Evolutionary conservation across 2,888 invertebrate genomes (phyloP).

Genomic region (Drosophila mayaguana): DNA sequence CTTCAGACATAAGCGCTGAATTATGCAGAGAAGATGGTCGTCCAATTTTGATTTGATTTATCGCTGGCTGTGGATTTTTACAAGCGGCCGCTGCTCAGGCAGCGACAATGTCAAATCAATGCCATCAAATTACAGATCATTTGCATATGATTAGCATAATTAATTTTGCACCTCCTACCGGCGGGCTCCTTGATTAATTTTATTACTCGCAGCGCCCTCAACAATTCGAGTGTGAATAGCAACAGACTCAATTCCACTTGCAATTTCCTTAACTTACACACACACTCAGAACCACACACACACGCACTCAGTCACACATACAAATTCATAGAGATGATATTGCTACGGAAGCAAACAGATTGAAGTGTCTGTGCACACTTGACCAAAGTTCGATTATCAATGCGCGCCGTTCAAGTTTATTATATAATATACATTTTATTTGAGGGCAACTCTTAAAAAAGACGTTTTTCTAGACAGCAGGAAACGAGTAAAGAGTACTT

Average conservation of each 20-base stretch:
- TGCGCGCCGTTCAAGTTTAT: not conserved
- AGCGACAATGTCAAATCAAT: slow-evolving; percentile 68
- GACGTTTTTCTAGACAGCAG: slow-evolving; percentile 11
- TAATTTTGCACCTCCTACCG: slow-evolving; percentile 57
- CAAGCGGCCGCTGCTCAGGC: slow-evolving; percentile 7
- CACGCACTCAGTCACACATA: not conserved
- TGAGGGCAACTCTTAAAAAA: not conserved
- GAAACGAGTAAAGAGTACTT: not conserved
- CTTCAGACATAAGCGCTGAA: slow-evolving; percentile 60
- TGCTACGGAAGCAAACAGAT: slow-evolving; percentile 3
- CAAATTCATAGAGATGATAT: not conserved
- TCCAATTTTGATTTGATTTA: slow-evolving; percentile 69
- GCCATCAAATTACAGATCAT: slow-evolving; percentile 69
- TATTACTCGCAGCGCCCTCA: slow-evolving; percentile 29
- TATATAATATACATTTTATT: not conserved
- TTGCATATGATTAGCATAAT: slow-evolving; percentile 73
- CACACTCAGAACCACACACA: not conserved
- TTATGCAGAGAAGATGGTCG: slow-evolving; percentile 65
- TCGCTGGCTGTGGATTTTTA: slow-evolving; percentile 50
- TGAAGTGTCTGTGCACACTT: slow-evolving; percentile 14
- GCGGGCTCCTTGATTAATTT: slow-evolving; percentile 45
- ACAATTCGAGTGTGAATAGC: slow-evolving; percentile 20
- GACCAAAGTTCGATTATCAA: slow-evolving; percentile 18
- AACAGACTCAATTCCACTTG: slow-evolving; percentile 10
- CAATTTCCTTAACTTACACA: slow-evolving; percentile 28